These are phyloP conservation scores for Manis javanica DNA, from an alignment of 2,797 vertebrate species.

Conservation along the genomic window DNA sequence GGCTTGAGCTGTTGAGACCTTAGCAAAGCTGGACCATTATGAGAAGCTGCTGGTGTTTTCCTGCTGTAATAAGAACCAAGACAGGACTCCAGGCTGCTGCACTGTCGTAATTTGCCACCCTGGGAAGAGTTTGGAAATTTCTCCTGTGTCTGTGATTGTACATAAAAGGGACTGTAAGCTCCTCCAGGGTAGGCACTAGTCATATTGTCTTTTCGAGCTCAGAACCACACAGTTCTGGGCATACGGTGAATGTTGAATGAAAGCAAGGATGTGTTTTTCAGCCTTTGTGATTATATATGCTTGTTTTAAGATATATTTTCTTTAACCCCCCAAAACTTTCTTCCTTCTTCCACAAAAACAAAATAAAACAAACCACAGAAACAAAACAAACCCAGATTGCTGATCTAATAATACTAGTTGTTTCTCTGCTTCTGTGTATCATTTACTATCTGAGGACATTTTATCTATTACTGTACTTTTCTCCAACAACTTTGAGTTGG, in stretches of 20 bases:
- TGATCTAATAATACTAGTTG: neutral
- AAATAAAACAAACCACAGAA: neutral
- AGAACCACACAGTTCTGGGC: neutral
- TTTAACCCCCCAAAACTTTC: neutral
- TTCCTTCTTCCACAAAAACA: neutral
- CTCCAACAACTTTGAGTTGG: neutral
- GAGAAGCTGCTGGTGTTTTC: neutral
- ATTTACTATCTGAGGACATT: neutral
- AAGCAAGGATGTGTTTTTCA: neutral
- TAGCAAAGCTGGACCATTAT: neutral
- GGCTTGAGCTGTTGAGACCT: neutral
- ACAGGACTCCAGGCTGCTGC: too few species aligned
- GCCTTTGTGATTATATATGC: neutral
- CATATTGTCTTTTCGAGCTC: neutral
- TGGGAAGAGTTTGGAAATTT: neutral
- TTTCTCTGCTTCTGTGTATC: neutral
- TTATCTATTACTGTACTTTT: neutral
- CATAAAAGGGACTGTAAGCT: neutral
- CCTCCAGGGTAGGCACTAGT: neutral
- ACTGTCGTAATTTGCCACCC: neutral
- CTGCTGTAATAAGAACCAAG: neutral
- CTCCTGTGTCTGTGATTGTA: neutral
- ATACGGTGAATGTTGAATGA: neutral
- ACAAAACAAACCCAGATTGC: neutral
- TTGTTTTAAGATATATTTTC: neutral